Evolutionary conservation across 2,113 vertebrate genomes (phyloP).

Genomic region (Taurulus bubalis): DNA sequence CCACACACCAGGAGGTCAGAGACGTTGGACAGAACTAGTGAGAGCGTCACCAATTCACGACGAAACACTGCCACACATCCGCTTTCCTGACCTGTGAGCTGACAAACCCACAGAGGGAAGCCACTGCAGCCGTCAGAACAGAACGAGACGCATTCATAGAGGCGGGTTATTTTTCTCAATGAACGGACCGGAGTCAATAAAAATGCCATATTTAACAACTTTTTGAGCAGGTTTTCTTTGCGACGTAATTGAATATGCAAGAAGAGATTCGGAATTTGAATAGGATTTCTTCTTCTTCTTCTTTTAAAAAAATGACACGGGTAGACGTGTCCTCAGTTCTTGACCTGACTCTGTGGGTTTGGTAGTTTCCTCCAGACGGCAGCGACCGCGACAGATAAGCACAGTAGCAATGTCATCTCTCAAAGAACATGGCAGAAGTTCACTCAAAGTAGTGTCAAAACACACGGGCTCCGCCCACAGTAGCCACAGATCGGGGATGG

Average conservation of each 20-base stretch:
- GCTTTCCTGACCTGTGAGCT: slow-evolving; percentile 50
- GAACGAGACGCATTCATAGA: slow-evolving; percentile 31
- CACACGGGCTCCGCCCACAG: slow-evolving; percentile 29
- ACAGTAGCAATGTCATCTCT: slow-evolving; percentile 63
- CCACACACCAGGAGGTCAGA: slow-evolving; percentile 32
- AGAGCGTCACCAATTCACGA: slow-evolving; percentile 59
- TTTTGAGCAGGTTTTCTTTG: slow-evolving; percentile 50
- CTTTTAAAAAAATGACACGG: slow-evolving; percentile 24
- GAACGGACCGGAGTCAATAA: slow-evolving; percentile 20
- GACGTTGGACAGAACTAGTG: slow-evolving; percentile 46
- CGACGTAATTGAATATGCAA: slow-evolving; percentile 4
- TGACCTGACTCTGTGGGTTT: slow-evolving; percentile 32
- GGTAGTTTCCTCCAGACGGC: slow-evolving; percentile 35
- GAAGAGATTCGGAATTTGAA: slow-evolving; percentile 18
- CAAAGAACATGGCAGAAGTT: slow-evolving; percentile 23
- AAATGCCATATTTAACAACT: slow-evolving; percentile 51
- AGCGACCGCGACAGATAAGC: slow-evolving; percentile 60
- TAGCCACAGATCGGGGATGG: slow-evolving; percentile 51
- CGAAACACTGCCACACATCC: slow-evolving; percentile 75
- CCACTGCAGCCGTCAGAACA: slow-evolving; percentile 40
- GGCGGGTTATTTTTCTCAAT: slow-evolving; percentile 55
- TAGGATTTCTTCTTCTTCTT: slow-evolving; percentile 31
- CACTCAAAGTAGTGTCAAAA: slow-evolving; percentile 10
- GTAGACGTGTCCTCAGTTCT: slow-evolving; percentile 2
- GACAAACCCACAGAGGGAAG: slow-evolving; percentile 49